Percentiles rank a stretch among this genome's conserved stretches.
Evolutionary conservation across 2,113 vertebrate genomes (phyloP).

Genomic region (Bubo bubo): DNA sequence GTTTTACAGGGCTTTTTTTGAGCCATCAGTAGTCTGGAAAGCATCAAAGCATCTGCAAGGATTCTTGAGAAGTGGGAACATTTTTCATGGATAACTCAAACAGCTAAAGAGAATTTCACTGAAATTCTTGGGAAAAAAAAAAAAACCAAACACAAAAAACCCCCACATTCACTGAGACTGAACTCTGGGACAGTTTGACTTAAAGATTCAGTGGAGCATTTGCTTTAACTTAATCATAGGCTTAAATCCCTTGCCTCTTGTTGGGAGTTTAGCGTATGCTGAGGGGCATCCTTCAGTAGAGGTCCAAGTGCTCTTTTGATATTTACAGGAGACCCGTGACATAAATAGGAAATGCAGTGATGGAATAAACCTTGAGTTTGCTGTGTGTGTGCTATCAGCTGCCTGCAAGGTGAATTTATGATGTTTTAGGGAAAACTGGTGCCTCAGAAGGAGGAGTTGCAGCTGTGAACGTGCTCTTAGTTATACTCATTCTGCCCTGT

Average conservation of each 20-base stretch:
- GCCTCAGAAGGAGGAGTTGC: background rate
- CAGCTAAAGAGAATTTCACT: conserved; percentile 12
- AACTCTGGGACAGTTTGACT: background rate
- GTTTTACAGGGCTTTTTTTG: background rate
- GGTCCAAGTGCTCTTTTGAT: background rate
- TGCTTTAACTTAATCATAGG: background rate
- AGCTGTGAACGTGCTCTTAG: background rate
- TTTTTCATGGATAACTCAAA: conserved; percentile 13
- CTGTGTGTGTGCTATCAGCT: background rate
- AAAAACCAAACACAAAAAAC: no score
- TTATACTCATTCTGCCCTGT: background rate
- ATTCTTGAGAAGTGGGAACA: background rate
- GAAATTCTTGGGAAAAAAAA: background rate
- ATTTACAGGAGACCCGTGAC: background rate
- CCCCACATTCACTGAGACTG: background rate
- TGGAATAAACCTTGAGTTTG: background rate
- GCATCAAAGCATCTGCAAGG: conserved; percentile 30
- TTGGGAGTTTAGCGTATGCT: background rate
- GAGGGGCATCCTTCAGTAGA: background rate
- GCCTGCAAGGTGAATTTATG: background rate
- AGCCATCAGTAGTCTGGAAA: background rate
- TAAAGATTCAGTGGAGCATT: background rate
- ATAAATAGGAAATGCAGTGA: background rate
- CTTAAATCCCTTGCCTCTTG: background rate
- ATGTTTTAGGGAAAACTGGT: background rate